Evolutionary conservation across 2,113 vertebrate species (phyloP).

Genomic region (Scalopus aquaticus): DNA sequence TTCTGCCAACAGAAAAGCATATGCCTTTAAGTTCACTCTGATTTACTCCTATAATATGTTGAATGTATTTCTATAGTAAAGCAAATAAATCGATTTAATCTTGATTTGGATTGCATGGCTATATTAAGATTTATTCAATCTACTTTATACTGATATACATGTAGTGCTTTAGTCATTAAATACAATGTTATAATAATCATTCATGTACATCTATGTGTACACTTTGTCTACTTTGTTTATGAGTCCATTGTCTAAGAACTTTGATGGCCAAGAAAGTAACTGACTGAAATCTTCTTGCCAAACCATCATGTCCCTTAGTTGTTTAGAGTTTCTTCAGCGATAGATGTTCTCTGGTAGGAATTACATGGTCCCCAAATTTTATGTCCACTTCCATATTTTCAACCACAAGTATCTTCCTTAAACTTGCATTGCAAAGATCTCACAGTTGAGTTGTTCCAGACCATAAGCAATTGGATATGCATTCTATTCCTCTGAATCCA

Average conservation of each 20-base stretch:
- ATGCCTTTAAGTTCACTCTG: background rate
- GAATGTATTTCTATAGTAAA: background rate
- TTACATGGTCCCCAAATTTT: background rate
- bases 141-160: background rate
- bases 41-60: background rate
- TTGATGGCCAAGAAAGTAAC: background rate
- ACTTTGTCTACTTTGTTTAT: background rate
- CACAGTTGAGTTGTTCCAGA: background rate
- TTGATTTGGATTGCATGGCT: background rate
- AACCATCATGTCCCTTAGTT: background rate
- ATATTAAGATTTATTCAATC: background rate
- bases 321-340: background rate
- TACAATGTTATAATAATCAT: background rate
- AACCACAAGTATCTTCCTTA: background rate
- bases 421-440: background rate
- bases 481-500: background rate
- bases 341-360: background rate
- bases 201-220: background rate
- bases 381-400: background rate
- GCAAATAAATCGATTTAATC: background rate
- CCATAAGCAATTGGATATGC: background rate
- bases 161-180: background rate
- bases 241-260: background rate
- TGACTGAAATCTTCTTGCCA: background rate
- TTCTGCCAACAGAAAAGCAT: background rate